Evolutionary conservation across 2,888 invertebrate genomes (phyloP), one percentile per base, ranked within the genome.

Genomic region (Alloscopus bannaensis): DNA sequence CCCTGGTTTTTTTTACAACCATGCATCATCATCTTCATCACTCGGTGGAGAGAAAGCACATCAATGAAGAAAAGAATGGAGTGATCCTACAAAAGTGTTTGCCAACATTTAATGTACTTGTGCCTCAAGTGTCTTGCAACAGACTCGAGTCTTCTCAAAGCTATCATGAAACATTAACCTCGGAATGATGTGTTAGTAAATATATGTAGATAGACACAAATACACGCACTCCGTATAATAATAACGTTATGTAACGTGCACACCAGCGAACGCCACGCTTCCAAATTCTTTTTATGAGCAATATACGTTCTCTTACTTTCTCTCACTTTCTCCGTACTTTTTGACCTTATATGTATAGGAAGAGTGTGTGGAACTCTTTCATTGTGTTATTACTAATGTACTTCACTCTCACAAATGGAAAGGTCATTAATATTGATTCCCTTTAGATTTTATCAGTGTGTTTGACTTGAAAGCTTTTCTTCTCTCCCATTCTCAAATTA

Each of bases 361-460:
- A 13, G 8, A n/a, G n/a, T n/a, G n/a, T n/a, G n/a, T n/a, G n/a
- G n/a, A n/a, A n/a, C n/a, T n/a, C 2, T 18, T 57, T 20, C 50
- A 20, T 31, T 13, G 16, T 55, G 68, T 36, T 68, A 55, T 68
- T 57, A 68, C 68, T 55, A 55, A 66, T 66, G 55, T 68, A 68
- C 57, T 68, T 55, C 47, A 47, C 66, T 65, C 45, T 62, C 60
- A 47, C 75, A 82, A 79, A 82, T 79, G 81, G 81, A 82, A 82
- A 79, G 76, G 79, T 70, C 81, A 82, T 82, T 80, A 82, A 79
- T 82, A 82, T 82, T 82, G 81, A 82, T 82, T 82, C 79, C 79
- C 79, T 80, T 82, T 82, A 82, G 81, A 82, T 82, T 69, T 82
- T 80, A 82, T 82, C 81, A 68, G 76, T 82, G 81, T 57, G 68